Percentiles rank a stretch among this genome's conserved stretches.
Conservation (phyloP, 2,797 vertebrate genomes). For the Chrysocyon brachyurus region DNA sequence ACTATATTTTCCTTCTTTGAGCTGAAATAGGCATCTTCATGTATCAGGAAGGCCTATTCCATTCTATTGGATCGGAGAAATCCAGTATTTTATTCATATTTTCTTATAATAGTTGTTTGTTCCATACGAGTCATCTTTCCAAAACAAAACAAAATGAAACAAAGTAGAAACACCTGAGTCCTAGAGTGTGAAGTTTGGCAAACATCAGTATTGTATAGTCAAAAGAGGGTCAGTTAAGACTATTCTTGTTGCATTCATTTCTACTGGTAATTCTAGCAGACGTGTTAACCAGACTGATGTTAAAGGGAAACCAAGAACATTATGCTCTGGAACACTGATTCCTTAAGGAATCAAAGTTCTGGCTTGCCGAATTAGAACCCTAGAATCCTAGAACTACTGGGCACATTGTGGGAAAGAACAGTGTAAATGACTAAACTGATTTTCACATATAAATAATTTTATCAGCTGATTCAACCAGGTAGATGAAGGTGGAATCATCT, state of each 20-base stretch:
- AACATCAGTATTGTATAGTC: background rate
- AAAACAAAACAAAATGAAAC: conserved; percentile 26
- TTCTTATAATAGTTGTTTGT: conserved; percentile 11
- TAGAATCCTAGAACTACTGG: background rate
- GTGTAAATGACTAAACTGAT: background rate
- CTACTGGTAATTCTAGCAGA: background rate
- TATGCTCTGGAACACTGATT: background rate
- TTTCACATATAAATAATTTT: conserved; percentile 32
- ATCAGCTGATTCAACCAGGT: background rate
- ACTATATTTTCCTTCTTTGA: background rate
- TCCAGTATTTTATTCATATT: background rate
- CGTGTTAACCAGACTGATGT: background rate
- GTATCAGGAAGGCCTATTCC: background rate
- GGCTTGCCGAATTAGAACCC: background rate
- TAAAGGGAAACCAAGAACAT: background rate
- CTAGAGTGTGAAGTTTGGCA: background rate
- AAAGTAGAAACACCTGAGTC: background rate
- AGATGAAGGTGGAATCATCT: conserved; percentile 8
- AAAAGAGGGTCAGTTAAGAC: background rate
- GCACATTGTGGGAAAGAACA: background rate
- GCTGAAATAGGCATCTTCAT: background rate
- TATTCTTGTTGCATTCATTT: background rate
- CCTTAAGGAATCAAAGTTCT: background rate
- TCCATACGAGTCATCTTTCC: background rate
- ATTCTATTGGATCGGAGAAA: background rate